Percentiles rank a stretch among this genome's conserved stretches.
These are phyloP conservation scores for Momotus momota DNA, from an alignment of 2,797 vertebrate genomes.

Conservation along the genomic window DNA sequence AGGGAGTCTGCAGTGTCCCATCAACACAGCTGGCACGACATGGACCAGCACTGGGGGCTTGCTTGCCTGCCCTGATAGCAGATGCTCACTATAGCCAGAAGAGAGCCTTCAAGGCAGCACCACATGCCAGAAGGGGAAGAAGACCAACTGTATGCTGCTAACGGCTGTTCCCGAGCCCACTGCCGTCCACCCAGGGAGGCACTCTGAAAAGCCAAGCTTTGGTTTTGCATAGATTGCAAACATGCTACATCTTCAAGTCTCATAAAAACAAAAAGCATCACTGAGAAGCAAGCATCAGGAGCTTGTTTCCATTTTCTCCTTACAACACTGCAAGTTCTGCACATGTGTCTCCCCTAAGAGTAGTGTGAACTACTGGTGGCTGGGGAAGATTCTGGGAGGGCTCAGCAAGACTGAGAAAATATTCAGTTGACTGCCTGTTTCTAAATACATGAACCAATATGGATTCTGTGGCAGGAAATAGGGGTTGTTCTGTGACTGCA, in stretches of 20 bases:
- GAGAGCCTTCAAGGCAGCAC: background rate
- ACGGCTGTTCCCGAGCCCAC: fast-evolving
- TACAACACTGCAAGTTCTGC: background rate
- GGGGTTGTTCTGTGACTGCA: background rate
- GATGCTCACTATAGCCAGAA: background rate
- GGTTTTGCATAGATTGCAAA: background rate
- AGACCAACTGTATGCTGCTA: background rate
- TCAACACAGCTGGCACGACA: fast-evolving
- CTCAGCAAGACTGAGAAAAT: background rate
- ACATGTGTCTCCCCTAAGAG: background rate
- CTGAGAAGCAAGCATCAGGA: background rate
- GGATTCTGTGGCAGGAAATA: background rate
- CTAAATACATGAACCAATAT: background rate
- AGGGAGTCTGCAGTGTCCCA: background rate
- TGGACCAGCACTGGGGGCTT: fast-evolving
- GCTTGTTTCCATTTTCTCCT: background rate
- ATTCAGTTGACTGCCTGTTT: background rate
- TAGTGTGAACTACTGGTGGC: background rate
- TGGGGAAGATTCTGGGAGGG: background rate
- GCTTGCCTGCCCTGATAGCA: fast-evolving
- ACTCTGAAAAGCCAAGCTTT: background rate
- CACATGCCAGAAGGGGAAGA: background rate
- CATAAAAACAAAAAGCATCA: background rate
- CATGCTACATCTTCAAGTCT: background rate
- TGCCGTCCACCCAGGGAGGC: background rate